Evolutionary conservation across 53 echinoderm and acorn worm species (phyloP), one percentile per base, ranked within the genome.

Genomic region (Crossaster papposus): DNA sequence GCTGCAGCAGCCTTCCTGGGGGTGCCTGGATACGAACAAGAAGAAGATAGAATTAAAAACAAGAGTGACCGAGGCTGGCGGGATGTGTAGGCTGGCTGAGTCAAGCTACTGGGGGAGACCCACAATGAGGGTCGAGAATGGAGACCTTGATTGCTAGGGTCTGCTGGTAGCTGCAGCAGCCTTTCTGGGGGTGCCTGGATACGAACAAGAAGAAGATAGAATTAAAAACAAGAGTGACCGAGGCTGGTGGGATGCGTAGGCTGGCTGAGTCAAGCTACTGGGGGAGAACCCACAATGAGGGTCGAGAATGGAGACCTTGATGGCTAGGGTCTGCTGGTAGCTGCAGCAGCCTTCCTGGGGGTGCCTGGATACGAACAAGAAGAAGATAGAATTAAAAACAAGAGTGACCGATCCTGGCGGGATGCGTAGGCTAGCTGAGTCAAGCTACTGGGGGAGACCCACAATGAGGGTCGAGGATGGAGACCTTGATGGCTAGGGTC

Each of bases 91-190:
- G 44, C 44, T 44, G 5, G 5, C 44, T 9, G 44, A 9, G 44
- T 44, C 44, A 7, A 44, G 44, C 44, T 44, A 9, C 44, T 44
- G 44, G 44, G 5, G 44, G 44, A 9, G 44, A 44, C 44, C 9
- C 44, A 44, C 0, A 44, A 44, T 44, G 44, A 5, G 44, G 44
- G 44, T 44, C n/a, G 44, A 44, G 44, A 44, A 44, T 5, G 44
- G 0, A 54, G 17, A 91, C 91, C 89, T 96, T 95, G 18, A 63
- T 54, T 36, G 78, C 83, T 1, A 95, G 90, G 58, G 95, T 95
- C 64, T 96, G 90, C 52, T 90, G 92, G 91, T 91, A 95, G 53
- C 85, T 78, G 70, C 96, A 96, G 77, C 93, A 94, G 30, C 94
- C 95, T 70, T 81, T 53, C 23, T 79, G 51, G 14, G 95, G 96